phyloP scores from a whole-genome alignment of 1,140 invertebrate genomes.

The Maniola jurtina region DNA sequence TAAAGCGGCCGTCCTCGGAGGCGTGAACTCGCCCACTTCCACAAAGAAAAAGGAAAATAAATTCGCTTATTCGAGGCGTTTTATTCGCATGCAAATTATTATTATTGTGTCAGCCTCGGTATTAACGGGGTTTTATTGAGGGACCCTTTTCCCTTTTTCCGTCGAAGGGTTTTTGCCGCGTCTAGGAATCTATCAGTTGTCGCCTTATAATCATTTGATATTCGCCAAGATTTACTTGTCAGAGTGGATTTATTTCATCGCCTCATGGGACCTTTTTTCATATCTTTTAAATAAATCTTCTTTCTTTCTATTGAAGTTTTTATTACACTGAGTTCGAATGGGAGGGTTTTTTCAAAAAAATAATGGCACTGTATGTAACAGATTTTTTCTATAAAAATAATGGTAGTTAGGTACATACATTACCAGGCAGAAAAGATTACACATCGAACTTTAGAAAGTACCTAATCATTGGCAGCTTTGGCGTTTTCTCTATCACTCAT shows the following conservation, averaged over 20 bases:
- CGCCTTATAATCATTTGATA: slow-evolving; percentile 25
- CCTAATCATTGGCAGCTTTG: no score
- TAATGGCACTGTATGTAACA: no score
- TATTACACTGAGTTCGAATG: no score
- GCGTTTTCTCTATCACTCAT: no score
- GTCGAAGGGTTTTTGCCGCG: slow-evolving; percentile 1
- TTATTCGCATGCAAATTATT: slow-evolving; percentile 33
- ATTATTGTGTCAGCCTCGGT: slow-evolving; percentile 26
- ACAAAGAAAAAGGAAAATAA: slow-evolving; percentile 29
- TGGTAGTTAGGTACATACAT: no score
- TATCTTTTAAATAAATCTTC: neutral
- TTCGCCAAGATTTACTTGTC: slow-evolving; percentile 14
- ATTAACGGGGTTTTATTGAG: slow-evolving; percentile 31
- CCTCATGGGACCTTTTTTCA: slow-evolving; percentile 4
- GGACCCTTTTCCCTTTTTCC: slow-evolving; percentile 19
- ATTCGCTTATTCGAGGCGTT: slow-evolving; percentile 31
- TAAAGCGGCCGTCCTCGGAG: slow-evolving; percentile 22
- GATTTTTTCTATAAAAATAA: neutral
- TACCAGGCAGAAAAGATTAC: no score
- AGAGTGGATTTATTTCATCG: slow-evolving; percentile 17
- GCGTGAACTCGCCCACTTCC: slow-evolving; percentile 26
- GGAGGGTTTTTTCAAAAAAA: neutral
- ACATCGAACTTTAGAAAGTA: no score
- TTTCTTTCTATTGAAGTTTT: neutral
- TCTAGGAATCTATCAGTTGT: slow-evolving; percentile 18